phyloP scores from a whole-genome alignment of 2,888 invertebrate species.

The Chironomus tentans region DNA sequence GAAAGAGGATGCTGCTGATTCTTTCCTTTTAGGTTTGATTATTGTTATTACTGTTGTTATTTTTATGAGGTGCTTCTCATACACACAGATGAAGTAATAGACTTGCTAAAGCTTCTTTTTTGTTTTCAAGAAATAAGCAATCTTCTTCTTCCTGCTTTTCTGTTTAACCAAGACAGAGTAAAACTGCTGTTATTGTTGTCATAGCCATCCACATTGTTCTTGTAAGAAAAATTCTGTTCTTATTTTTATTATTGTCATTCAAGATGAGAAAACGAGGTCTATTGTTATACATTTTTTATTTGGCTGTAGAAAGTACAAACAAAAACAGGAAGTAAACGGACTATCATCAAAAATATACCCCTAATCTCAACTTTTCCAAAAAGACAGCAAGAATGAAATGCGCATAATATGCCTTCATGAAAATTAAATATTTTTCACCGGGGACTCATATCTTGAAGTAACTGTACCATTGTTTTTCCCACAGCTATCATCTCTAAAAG shows the following conservation, averaged over 20 bases:
- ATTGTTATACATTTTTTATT: background rate
- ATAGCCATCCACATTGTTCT: background rate
- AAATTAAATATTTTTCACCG: constrained; percentile 15
- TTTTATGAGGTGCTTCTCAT: constrained; percentile 7
- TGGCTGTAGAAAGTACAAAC: no score
- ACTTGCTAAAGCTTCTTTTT: background rate
- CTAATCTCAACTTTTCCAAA: background rate
- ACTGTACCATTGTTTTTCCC: background rate
- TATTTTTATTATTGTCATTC: background rate
- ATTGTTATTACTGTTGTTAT: constrained; percentile 17
- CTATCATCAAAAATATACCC: background rate
- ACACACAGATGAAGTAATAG: background rate
- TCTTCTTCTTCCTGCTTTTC: no score
- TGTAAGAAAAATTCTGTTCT: background rate
- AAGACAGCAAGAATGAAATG: background rate
- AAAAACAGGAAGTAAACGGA: background rate
- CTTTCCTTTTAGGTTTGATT: constrained; percentile 5
- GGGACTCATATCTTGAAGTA: background rate
- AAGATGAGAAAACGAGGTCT: background rate
- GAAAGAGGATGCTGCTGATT: background rate
- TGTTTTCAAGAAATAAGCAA: background rate
- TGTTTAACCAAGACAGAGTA: background rate
- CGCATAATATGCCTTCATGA: background rate
- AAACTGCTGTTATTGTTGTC: background rate
- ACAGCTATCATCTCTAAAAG: background rate